Base-by-base conservation (phyloP, 2,888 invertebrate species). In the Eudemis profundana region DNA sequence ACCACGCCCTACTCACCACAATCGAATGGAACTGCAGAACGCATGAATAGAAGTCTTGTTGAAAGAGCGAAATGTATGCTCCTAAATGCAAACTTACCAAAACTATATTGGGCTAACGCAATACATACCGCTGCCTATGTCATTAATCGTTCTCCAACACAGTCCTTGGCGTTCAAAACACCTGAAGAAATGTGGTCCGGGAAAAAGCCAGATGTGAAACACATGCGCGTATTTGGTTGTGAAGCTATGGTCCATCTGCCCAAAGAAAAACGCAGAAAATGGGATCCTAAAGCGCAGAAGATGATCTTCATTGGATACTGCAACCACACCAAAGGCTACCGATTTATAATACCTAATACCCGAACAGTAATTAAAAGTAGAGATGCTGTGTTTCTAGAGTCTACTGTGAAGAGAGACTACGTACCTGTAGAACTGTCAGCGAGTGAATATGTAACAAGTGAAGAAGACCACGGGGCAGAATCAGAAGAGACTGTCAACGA, bases 231-330 rank as follows among this genome's bases (percentile, higher is more conserved):
- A 27, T 88, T 89, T 77, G 87, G 85, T 1, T 72, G 68, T 61
- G 67, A 73, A 36, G 73, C 71, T 4, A 74, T 74, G 70, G 67
- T 71, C 0, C 70, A 72, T 23, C 12, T 74, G n/a, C 72, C 72
- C 0, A 64, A 70, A 40, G 72, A 70, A 23, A 68, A 68, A 27
- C 10, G 68, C 0, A 70, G 47, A 47, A 74, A 74, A 21, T 70
- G 59, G 67, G 72, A 74, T 69, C 47, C 74, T 1, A 85, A 84
- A 64, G 69, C 77, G 4, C 29, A 29, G 4, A 70, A 73, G 59
- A 65, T 74, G 27, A 74, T 78, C 12, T 78, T 84, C 40, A 72
- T 84, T 44, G 86, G 84, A 7, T 84, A 86, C 60, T 72, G 74
- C 64, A 79, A 79, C 23, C 47, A 70, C 33, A 68, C 67, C 1